phyloP scores from a whole-genome alignment of 2,888 invertebrate genomes.

The Drosophila meridiana region DNA sequence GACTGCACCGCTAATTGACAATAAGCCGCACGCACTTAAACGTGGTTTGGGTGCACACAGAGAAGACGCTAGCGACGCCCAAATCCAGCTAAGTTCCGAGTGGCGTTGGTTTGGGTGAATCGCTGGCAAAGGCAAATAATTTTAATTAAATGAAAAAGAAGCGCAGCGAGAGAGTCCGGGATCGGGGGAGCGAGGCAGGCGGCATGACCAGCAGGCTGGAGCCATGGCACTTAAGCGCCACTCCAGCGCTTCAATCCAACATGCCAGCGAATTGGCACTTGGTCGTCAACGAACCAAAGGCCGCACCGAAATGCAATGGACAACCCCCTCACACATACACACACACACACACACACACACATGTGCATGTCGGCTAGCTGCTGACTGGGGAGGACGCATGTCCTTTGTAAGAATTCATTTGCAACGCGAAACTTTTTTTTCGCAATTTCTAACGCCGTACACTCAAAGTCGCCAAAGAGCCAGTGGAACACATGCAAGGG shows the following conservation, averaged over 20 bases:
- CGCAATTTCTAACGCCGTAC: constrained; percentile 77
- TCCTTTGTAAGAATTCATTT: constrained; percentile 79
- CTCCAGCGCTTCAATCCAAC: constrained; percentile 71
- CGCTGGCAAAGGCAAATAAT: constrained; percentile 71
- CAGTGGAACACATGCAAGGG: constrained; percentile 10
- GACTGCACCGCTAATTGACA: constrained; percentile 69
- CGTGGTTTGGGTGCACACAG: constrained; percentile 26
- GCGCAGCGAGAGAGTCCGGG: constrained; percentile 44
- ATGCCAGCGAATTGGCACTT: constrained; percentile 75
- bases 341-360: background rate
- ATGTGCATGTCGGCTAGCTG: constrained; percentile 20
- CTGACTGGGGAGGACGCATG: constrained; percentile 44
- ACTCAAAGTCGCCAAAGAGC: constrained; percentile 75
- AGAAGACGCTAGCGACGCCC: constrained; percentile 44
- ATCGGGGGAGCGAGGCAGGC: background rate
- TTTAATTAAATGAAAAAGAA: constrained; percentile 80
- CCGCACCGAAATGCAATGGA: constrained; percentile 71
- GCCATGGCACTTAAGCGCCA: constrained; percentile 72
- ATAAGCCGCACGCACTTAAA: constrained; percentile 69
- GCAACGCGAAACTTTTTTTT: constrained; percentile 78
- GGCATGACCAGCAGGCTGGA: constrained; percentile 35
- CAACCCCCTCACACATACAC: background rate
- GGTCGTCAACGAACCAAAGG: constrained; percentile 77
- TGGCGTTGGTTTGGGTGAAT: constrained; percentile 33
- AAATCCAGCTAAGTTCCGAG: constrained; percentile 62